Evolutionary conservation across 92 coral and sea anemone genomes (phyloP), one percentile per base, ranked within the genome.

Genomic region (Ricordea florida): DNA sequence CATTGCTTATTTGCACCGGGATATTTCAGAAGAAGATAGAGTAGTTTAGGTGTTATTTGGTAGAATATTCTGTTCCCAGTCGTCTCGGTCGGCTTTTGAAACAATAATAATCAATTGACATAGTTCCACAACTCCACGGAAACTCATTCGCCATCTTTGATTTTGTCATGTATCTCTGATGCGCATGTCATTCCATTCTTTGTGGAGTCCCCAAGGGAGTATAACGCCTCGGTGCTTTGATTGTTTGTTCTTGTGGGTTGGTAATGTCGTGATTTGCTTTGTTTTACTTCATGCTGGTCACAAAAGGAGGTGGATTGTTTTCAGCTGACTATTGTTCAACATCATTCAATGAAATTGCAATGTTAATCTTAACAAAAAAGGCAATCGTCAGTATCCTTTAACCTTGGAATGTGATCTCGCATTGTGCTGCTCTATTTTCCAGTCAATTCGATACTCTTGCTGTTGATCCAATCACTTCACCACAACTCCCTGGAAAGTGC

Each of bases 131-230:
- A 69, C 15, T 73, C 87, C 87, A 63, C 57, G 82, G 61, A 57
- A 70, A 82, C 82, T 63, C 56, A 16, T 61, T 63, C 70, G 87
- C 87, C 87, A 82, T 82, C 66, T 82, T 82, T 53, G 76, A 64
- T 74, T 62, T 69, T 4, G 42, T 8, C 23, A 34, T 35, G 13
- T 29, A 21, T 23, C 42, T 2, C 0, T 58, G 23, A 20, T 45
- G 20, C 87, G 48, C 87, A 81, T 68, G 80, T 41, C 59, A 10
- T 26, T 8, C 20, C 4, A 10, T 18, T 30, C 56, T 41, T 2
- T 17, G 10, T 1, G 43, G 41, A 46, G 43, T 16, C 55, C 4
- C 40, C 24, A 20, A 1, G 8, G 34, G 61, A 0, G 15, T 28
- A 1, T 10, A 33, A 60, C 47, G 67, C 31, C 23, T 25, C 31